Conservation (phyloP, 2,797 vertebrate species). For the Jordanella pulchra region DNA sequence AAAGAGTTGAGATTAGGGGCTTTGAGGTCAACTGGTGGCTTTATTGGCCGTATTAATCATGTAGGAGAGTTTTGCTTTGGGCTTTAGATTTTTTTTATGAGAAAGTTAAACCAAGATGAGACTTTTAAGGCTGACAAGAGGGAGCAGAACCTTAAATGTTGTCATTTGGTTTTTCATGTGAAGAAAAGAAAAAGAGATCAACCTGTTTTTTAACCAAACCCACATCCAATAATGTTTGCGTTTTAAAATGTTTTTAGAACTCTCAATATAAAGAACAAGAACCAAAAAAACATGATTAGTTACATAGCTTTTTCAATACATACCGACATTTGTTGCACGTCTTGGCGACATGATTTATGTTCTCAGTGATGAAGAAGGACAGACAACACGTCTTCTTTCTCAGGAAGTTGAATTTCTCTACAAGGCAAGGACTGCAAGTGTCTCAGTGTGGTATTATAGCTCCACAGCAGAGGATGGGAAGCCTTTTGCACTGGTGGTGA, state of each 20-base stretch:
- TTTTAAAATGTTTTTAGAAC: not conserved
- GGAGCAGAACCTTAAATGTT: not conserved
- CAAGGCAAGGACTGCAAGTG: too few species aligned
- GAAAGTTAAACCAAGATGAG: not conserved
- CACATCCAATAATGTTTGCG: not conserved
- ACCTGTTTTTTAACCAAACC: not conserved
- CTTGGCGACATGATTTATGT: too few species aligned
- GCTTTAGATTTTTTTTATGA: conserved; percentile 1
- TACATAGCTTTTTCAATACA: not conserved
- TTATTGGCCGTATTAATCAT: not conserved
- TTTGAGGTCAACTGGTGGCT: not conserved
- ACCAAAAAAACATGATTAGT: not conserved
- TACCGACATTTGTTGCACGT: too few species aligned
- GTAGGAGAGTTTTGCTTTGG: not conserved
- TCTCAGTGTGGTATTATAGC: too few species aligned
- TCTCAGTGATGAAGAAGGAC: too few species aligned
- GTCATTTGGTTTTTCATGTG: not conserved
- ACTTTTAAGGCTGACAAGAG: not conserved
- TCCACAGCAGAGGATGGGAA: too few species aligned
- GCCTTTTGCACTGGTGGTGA: too few species aligned
- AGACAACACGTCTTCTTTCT: too few species aligned
- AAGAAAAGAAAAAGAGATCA: not conserved
- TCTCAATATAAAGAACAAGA: not conserved
- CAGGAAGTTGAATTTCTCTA: too few species aligned
- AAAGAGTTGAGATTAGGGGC: not conserved